phyloP scores from a whole-genome alignment of 64 coral and sea anemone genomes.

The Cladopsammia gracilis region DNA sequence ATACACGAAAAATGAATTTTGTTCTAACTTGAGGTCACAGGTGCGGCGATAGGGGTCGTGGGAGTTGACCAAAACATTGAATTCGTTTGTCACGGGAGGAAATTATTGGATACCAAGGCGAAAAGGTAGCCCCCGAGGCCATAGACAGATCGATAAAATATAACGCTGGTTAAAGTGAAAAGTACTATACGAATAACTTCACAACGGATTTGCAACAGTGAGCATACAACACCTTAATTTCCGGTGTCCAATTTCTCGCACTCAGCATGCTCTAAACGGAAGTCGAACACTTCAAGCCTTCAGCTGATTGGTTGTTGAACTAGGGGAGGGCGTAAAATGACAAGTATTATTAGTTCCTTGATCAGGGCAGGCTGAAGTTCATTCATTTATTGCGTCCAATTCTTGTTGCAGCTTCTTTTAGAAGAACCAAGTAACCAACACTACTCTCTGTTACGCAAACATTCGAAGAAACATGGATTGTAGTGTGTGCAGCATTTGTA shows the following conservation, averaged over 20 bases:
- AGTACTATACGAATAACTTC: background rate
- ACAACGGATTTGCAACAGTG: background rate
- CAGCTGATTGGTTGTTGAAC: conserved; percentile 7
- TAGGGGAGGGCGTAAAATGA: background rate
- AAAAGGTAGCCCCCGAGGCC: too few relatives aligned
- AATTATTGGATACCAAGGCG: background rate
- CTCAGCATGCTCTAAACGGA: background rate
- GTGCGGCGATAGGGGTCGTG: background rate
- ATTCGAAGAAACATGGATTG: background rate
- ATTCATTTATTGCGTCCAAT: conserved; percentile 3
- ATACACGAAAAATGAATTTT: background rate
- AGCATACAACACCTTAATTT: background rate
- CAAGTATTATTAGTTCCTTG: background rate
- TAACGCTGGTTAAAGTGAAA: too few relatives aligned
- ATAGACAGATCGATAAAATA: too few relatives aligned
- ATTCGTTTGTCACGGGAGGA: background rate
- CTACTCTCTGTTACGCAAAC: background rate
- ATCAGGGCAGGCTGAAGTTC: background rate
- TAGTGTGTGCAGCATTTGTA: background rate
- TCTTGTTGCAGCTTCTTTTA: background rate
- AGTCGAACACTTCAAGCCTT: background rate
- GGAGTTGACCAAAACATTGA: background rate
- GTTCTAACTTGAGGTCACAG: background rate
- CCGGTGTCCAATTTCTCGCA: background rate
- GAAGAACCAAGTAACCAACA: background rate